Conservation (phyloP, 2,113 vertebrate species). For the Malurus elegans region DNA sequence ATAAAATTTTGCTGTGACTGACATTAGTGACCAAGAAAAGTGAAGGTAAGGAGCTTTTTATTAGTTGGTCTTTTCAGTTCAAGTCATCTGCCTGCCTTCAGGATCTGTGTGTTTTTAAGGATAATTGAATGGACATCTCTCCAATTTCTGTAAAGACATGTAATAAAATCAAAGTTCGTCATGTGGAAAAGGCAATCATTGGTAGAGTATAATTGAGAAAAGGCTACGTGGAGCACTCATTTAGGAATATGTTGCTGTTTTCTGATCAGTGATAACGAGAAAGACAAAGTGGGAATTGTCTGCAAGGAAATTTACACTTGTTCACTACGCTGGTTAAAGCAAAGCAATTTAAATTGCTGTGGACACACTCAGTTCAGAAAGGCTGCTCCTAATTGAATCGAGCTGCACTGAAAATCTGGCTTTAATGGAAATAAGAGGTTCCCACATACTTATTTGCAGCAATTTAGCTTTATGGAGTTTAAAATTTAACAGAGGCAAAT, state of each 20-base stretch:
- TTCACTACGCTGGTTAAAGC: neutral
- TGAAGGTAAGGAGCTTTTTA: neutral
- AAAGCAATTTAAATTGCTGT: neutral
- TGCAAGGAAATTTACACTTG: neutral
- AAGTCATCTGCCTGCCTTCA: neutral
- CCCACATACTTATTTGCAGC: neutral
- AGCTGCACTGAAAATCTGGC: neutral
- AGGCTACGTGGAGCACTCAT: neutral
- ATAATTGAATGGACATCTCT: neutral
- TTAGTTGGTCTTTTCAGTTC: neutral
- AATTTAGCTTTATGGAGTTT: neutral
- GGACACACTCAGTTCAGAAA: neutral
- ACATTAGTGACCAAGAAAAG: neutral
- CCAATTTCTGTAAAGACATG: neutral
- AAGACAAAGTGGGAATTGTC: neutral
- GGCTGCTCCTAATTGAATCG: neutral
- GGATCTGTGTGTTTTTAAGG: neutral
- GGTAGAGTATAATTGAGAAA: neutral
- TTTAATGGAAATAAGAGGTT: constrained; percentile 6
- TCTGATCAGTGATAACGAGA: neutral
- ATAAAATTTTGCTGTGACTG: neutral
- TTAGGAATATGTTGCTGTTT: neutral
- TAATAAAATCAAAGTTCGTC: neutral
- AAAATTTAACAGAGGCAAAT: constrained; percentile 2
- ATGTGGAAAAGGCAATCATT: neutral